Base-by-base conservation (phyloP, 1,140 invertebrate species). In the Lasioglossum albipes region DNA sequence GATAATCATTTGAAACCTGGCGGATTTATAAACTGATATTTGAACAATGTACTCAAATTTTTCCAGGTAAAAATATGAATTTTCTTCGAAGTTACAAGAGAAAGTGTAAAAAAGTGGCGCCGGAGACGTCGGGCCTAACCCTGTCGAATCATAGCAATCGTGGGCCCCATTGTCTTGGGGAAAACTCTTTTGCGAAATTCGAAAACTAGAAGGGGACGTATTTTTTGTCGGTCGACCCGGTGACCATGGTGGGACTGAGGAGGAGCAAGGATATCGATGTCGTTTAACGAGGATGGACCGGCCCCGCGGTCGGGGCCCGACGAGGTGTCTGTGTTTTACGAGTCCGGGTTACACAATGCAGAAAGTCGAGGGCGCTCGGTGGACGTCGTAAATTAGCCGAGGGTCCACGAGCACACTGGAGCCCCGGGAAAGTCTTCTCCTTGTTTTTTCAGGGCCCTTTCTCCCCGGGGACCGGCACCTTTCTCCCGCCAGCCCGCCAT, bases 381-480 rank as follows among this genome's bases (percentile, higher is more conserved):
- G 13, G 54, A 66, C 77, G 70, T 79, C 77, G 77, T 79, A 79
- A 79, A 79, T 79, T 79, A 79, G 20, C 36, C 49, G 59, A 41
- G 10, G 49, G 27, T 49, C 4, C 16, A 16, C 16, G 49, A n/a
- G 13, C 13, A 27, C 9, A 2, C 49, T 13, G 49, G 0, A 18
- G 18, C 9, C 45, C 45, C 45, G 45, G 52, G 52, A 67, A 49
- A 31, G 31, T 57, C 16, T 2, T 52, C 20, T 67, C 49, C 10
- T 77, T 77, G 41, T 76, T 66, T 79, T 77, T 66, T 67, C 22
- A 16, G 36, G 45, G 70, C 1, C 77, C 61, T 66, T 74, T 79
- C 62, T 67, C 62, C 70, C 61, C 7, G 3, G 42, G 27, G 66
- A 22, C 2, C 36, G 54, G 31, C 18, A 57, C 41, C 41, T 79